Percentiles rank a stretch among this genome's conserved stretches.
These are phyloP conservation scores for Abramis brama DNA, from an alignment of 2,113 vertebrate genomes.

Conservation along the genomic window DNA sequence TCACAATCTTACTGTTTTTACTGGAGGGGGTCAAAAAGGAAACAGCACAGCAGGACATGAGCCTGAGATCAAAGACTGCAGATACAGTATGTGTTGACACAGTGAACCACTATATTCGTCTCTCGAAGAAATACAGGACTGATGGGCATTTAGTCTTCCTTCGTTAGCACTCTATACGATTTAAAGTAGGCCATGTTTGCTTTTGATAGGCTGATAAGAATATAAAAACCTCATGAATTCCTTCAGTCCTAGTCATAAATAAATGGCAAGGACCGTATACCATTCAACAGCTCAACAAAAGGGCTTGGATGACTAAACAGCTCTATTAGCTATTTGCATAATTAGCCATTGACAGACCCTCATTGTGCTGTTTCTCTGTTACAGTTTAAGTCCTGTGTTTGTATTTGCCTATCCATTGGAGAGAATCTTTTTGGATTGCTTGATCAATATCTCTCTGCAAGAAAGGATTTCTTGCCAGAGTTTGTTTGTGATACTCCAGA, in stretches of 20 bases:
- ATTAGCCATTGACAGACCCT: conserved; percentile 19
- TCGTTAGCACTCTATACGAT: conserved; percentile 32
- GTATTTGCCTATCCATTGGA: conserved; percentile 6
- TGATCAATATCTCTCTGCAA: conserved; percentile 12
- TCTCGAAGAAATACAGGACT: neutral
- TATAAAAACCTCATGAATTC: conserved; percentile 23
- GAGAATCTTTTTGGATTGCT: neutral
- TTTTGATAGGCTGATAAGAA: conserved; percentile 19
- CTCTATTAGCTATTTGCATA: conserved; percentile 40
- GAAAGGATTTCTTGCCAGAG: neutral
- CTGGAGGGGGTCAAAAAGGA: neutral
- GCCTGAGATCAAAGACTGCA: neutral
- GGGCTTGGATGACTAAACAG: conserved; percentile 13
- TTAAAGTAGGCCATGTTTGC: conserved; percentile 34
- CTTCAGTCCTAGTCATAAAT: conserved; percentile 38
- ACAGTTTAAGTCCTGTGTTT: conserved; percentile 4
- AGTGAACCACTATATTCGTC: conserved; percentile 5
- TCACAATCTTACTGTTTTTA: neutral
- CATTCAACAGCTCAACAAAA: conserved; percentile 21
- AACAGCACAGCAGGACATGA: conserved; percentile 6
- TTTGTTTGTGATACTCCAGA: neutral
- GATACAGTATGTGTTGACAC: neutral
- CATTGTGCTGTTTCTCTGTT: neutral
- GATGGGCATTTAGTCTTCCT: neutral
- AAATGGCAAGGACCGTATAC: conserved; percentile 14